Evolutionary conservation across 2,888 invertebrate species (phyloP).

Genomic region (Pseudococcus viburni): DNA sequence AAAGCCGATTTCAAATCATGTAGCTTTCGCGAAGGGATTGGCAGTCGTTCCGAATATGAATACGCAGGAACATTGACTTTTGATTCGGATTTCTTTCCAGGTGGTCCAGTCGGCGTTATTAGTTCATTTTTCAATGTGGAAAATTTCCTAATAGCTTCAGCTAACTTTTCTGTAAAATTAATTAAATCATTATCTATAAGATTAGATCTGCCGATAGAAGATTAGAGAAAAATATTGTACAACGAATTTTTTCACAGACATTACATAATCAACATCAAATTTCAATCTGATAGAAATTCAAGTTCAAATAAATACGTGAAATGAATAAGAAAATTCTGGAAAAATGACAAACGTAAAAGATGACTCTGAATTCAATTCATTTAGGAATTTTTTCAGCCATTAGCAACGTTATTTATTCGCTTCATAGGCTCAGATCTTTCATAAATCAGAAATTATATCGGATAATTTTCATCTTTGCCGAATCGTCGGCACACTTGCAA

Average conservation of each 20-base stretch:
- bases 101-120: conserved; percentile 70
- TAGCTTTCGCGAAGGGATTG: conserved; percentile 70
- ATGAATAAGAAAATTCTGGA: neutral
- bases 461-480: conserved; percentile 64
- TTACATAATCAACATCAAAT: neutral
- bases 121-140: conserved; percentile 91
- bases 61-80: conserved; percentile 16
- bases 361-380: no score
- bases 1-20: conserved; percentile 94
- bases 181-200: neutral
- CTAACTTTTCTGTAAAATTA: conserved; percentile 85
- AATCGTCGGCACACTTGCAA: neutral
- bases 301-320: neutral
- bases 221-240: neutral
- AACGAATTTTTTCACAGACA: neutral
- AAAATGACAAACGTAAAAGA: no score
- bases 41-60: conserved; percentile 67
- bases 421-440: neutral
- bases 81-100: conserved; percentile 60
- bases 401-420: neutral
- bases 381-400: no score
- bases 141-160: conserved; percentile 96
- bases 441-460: neutral
- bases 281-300: neutral
- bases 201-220: neutral